Evolutionary conservation across 1,140 invertebrate species (phyloP).

Genomic region (Bombus pascuorum): DNA sequence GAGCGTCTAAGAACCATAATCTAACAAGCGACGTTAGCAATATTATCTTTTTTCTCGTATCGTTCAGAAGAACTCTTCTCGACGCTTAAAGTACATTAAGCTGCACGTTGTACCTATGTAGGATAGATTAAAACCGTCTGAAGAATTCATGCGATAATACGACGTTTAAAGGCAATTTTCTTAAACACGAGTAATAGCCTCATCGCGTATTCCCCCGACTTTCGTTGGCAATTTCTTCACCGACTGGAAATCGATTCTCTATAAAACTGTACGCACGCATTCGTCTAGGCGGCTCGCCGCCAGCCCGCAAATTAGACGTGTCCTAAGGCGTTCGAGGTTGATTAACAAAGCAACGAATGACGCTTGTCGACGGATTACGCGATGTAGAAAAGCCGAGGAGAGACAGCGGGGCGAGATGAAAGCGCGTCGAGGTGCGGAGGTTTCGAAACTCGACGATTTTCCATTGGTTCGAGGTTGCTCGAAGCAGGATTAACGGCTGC

Average conservation of each 20-base stretch:
- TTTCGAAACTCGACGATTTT: slow-evolving; percentile 36
- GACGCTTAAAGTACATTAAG: background rate
- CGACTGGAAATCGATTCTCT: background rate
- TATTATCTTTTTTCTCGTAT: background rate
- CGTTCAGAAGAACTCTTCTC: background rate
- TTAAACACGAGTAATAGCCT: background rate
- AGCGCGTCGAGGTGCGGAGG: background rate
- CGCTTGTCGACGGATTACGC: slow-evolving; percentile 42
- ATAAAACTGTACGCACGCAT: background rate
- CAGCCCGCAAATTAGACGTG: slow-evolving; percentile 2
- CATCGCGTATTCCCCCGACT: background rate
- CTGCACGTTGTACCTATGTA: background rate
- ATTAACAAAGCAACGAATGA: slow-evolving; percentile 38
- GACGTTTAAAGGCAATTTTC: background rate
- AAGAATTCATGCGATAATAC: background rate
- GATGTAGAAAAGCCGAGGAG: slow-evolving; percentile 2
- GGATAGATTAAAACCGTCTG: background rate
- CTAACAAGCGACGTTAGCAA: background rate
- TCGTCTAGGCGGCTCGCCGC: background rate
- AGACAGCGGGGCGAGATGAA: background rate
- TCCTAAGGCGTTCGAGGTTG: slow-evolving; percentile 21
- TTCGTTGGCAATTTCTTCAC: background rate
- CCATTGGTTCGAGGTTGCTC: slow-evolving; percentile 40
- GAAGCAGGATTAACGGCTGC: slow-evolving; percentile 55
- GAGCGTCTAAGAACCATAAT: background rate